A percentile compares a stretch with the other conserved stretches of the same genome.
phyloP scores from a whole-genome alignment of 2,113 vertebrate genomes.

The Chamaetylas fuelleborni region DNA sequence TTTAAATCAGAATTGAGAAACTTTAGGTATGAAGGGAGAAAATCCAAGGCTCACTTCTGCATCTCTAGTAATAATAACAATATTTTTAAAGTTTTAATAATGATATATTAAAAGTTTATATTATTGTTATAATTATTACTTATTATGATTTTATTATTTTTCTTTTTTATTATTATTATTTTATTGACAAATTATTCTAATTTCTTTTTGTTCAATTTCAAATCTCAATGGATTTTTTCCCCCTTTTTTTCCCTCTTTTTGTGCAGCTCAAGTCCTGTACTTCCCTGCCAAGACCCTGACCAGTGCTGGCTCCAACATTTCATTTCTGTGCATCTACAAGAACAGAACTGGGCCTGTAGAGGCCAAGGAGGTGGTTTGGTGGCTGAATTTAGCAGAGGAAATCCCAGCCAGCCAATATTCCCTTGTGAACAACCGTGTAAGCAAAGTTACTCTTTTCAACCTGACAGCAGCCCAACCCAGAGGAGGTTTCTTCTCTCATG shows the following conservation, averaged over 20 bases:
- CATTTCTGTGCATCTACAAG: conserved; percentile 84
- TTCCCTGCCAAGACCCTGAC: conserved; percentile 82
- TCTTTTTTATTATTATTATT: not conserved
- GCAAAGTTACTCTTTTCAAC: conserved; percentile 75
- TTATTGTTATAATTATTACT: not conserved
- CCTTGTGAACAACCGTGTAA: conserved; percentile 73
- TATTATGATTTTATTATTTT: not conserved
- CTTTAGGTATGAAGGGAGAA: not conserved
- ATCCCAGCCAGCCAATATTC: conserved; percentile 79
- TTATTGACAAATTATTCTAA: not conserved
- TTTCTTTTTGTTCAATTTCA: not conserved
- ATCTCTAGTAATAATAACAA: too few relatives aligned
- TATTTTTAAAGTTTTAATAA: too few relatives aligned
- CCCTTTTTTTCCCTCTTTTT: not conserved
- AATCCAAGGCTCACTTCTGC: not conserved
- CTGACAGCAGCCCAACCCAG: conserved; percentile 73
- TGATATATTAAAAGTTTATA: too few relatives aligned
- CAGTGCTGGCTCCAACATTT: conserved; percentile 78
- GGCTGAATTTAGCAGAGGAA: conserved; percentile 76
- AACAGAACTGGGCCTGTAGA: conserved; percentile 67
- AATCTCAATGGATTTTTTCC: not conserved
- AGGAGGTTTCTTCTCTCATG: conserved; percentile 76
- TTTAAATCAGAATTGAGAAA: not conserved
- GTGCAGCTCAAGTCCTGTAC: conserved; percentile 80
- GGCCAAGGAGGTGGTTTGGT: conserved; percentile 81